Evolutionary conservation across 2,888 invertebrate genomes (phyloP), one percentile per base, ranked within the genome.

Genomic region (Hofmannophila pseudospretella): DNA sequence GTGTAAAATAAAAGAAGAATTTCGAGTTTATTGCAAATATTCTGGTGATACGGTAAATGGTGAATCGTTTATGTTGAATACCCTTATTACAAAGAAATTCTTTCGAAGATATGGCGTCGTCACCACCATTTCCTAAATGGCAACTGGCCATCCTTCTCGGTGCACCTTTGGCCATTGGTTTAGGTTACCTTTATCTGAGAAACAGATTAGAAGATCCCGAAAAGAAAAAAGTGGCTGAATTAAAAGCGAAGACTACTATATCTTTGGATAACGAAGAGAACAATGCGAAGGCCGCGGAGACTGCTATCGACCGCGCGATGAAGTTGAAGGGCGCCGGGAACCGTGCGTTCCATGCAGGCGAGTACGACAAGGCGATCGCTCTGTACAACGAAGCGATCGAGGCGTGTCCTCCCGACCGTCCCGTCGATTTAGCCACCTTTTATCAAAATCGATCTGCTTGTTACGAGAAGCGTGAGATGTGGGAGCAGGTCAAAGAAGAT

Each of bases 371-470:
- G 71, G 99, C 99, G 8, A 95, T 98, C 41, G 76, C 89, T 20
- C 91, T 92, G 54, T 99, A 99, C 69, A 94, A 95, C 54, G 94
- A 94, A 80, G 99, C 99, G 1, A 98, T 99, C 36, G 95, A 96
- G 54, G 89, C 93, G 20, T 97, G 97, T 59, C 94, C 96, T 0
- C 80, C 88, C 44, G 90, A 94, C 38, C 90, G 93, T 53, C 88
- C 88, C 14, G 89, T 89, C 1, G 96, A 95, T 52, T 80, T 97
- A 37, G 93, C 98, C 0, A 97, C 96, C 9, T 97, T 96, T 77
- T 97, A 96, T 74, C 98, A 98, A 74, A 98, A 98, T 69, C 91
- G 97, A 56, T 98, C 98, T 7, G 98, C 98, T 9, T 95, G 97
- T 28, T 96, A 96, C 74, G 98, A 98, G 74, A 95, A 96, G 74